These are phyloP conservation scores for Sakesphorus luctuosus DNA, from an alignment of 2,113 vertebrate genomes.

Conservation along the genomic window DNA sequence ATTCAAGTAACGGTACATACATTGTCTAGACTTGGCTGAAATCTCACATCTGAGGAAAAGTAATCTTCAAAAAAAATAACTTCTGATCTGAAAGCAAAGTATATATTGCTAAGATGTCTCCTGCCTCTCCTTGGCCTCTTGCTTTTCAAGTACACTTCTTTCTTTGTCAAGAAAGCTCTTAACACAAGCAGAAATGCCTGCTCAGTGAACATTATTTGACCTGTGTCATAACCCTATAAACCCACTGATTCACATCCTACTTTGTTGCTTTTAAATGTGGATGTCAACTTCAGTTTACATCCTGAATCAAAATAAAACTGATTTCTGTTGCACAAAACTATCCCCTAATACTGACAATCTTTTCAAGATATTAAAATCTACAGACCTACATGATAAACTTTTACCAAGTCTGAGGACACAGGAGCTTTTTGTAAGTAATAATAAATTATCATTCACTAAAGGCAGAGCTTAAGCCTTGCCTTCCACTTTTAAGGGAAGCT, in stretches of 20 bases:
- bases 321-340: neutral
- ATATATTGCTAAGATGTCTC: neutral
- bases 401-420: neutral
- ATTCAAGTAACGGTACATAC: neutral
- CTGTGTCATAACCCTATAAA: neutral
- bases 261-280: neutral
- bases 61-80: neutral
- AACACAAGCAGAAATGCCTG: neutral
- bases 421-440: neutral
- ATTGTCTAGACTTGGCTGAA: neutral
- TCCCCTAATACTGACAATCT: neutral
- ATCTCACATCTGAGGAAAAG: neutral
- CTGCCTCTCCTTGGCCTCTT: neutral
- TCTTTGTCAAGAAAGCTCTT: neutral
- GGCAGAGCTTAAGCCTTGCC: neutral
- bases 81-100: neutral
- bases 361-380: neutral
- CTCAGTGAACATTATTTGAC: neutral
- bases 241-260: neutral
- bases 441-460: neutral
- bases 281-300: neutral
- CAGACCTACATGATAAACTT: neutral
- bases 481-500: neutral
- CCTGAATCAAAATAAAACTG: neutral
- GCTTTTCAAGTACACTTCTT: neutral